Base-by-base conservation (phyloP, 2,888 invertebrate genomes). In the Lasioglossum oenotherae region DNA sequence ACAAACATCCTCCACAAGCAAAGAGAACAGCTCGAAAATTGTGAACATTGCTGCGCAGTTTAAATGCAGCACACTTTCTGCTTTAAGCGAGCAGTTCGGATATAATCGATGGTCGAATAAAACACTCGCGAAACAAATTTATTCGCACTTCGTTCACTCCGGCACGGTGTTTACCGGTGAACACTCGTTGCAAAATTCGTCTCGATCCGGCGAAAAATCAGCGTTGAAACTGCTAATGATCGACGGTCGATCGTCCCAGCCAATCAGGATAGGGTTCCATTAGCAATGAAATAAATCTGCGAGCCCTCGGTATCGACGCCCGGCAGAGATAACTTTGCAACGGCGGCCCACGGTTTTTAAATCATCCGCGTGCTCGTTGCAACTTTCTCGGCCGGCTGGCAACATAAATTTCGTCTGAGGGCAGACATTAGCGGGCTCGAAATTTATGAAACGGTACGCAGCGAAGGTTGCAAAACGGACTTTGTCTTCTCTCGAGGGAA, bases 301-400 rank as follows among this genome's bases (percentile, higher is more conserved):
- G 60, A 5, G 31, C 23, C 53, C 53, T 8, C 23, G 31, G 27
- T 64, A 64, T 64, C 60, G 60, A 64, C 60, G 60, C 14, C 10
- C 53, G 3, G 53, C 10, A 53, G 27, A 31, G 31, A 31, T 64
- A 64, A 64, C 60, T 31, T 64, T 6, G 60, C 60, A n/a, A 6
- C 60, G 16, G 8, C 53, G 53, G 53, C 53, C 53, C 23, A 64
- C 60, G 60, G 60, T 64, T 64, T 64, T 64, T 64, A 64, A 64
- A 64, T 64, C 60, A 64, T 64, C 60, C 14, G 16, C 14, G 16
- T 6, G 60, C 31, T 6, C 60, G 60, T 64, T 64, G 60, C 27
- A 64, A 31, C 27, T 64, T 64, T 64, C 67, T 31, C 31, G 35
- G 10, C 8, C 23, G 6, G 35, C 67, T 35, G 23, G 19, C 23